Conservation (phyloP, 1,140 invertebrate genomes). For the Cotesia chilonis region DNA sequence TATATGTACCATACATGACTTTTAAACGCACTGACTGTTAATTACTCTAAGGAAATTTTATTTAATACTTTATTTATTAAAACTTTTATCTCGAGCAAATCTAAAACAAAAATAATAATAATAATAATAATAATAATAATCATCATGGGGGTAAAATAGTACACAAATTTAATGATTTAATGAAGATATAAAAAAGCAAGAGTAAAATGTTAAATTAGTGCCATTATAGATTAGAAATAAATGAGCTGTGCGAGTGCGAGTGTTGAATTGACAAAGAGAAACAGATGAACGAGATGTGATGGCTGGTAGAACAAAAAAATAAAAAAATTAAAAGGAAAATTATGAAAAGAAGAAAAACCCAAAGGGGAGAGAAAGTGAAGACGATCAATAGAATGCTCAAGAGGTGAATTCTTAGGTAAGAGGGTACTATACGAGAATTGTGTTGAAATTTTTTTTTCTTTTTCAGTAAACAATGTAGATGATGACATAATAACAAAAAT, state of each 20-base stretch:
- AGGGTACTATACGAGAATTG: background rate
- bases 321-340: background rate
- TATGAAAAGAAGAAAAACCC: background rate
- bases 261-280: slow-evolving; percentile 5
- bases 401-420: slow-evolving; percentile 1
- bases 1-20: slow-evolving; percentile 41
- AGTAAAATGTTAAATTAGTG: slow-evolving; percentile 29
- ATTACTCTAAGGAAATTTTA: no score
- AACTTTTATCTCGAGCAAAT: slow-evolving; percentile 23
- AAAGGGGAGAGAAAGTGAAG: background rate
- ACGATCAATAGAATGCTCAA: slow-evolving; percentile 15
- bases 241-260: slow-evolving; percentile 4
- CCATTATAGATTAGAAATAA: slow-evolving; percentile 25
- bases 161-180: no score
- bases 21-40: slow-evolving; percentile 45
- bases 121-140: no score
- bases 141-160: no score
- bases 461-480: no score
- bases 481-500: no score
- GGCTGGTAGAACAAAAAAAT: background rate
- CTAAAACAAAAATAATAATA: background rate
- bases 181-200: background rate
- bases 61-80: slow-evolving; percentile 30
- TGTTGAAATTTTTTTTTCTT: background rate
- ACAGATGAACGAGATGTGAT: background rate